Evolutionary conservation across 2,888 invertebrate genomes (phyloP).

Genomic region (Bombylius discolor): DNA sequence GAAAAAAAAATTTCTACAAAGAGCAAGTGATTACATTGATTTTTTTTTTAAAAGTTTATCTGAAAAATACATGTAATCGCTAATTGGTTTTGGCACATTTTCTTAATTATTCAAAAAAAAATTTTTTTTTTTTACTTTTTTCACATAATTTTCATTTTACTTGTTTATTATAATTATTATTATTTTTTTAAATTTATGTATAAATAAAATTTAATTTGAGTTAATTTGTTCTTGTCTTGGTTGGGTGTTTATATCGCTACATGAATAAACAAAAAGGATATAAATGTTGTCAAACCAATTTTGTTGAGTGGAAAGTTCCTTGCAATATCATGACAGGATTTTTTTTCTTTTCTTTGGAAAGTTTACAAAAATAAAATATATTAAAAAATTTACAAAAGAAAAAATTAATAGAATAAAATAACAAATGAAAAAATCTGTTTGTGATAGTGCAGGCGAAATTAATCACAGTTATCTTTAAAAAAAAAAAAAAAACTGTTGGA

Average conservation of each 20-base stretch:
- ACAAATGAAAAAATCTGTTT: not conserved
- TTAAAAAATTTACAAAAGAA: too few species aligned
- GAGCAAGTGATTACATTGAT: conserved; percentile 8
- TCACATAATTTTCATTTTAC: too few species aligned
- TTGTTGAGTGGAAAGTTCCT: conserved; percentile 39
- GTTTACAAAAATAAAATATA: too few species aligned
- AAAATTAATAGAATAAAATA: too few species aligned
- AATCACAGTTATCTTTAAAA: conserved; percentile 10
- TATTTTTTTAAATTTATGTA: too few species aligned
- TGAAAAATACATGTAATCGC: conserved; percentile 19
- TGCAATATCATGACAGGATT: conserved; percentile 18
- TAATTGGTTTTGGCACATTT: conserved; percentile 37
- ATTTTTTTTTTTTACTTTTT: too few species aligned
- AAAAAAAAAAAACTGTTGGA: conserved; percentile 31
- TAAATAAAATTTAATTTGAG: too few species aligned
- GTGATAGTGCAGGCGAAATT: conserved; percentile 9
- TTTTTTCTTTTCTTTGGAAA: not conserved
- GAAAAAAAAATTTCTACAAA: not conserved
- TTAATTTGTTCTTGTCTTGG: too few species aligned
- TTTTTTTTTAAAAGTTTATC: not conserved
- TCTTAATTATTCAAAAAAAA: conserved; percentile 1
- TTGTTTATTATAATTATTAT: too few species aligned
- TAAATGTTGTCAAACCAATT: conserved; percentile 36
- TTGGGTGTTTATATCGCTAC: not conserved
- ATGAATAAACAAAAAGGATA: not conserved